A percentile compares a stretch with the other conserved stretches of the same genome.
These are phyloP conservation scores for Spermophilus dauricus DNA, from an alignment of 2,113 vertebrate species.

Conservation along the genomic window DNA sequence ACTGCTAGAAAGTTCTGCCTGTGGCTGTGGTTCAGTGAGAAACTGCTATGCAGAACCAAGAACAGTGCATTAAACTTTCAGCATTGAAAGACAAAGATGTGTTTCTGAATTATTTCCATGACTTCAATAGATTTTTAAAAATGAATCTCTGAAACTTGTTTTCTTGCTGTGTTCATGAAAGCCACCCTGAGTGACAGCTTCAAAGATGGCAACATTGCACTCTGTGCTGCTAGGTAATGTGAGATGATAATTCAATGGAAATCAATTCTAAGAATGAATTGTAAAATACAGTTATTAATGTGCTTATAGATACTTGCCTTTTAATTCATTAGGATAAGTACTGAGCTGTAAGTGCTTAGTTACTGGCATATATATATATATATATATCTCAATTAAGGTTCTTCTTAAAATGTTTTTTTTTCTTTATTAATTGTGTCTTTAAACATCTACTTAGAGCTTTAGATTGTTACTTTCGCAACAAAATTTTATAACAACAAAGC, in stretches of 20 bases:
- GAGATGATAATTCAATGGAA: background rate
- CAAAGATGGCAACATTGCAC: background rate
- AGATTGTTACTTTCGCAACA: background rate
- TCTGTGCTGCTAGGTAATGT: background rate
- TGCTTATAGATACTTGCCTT: background rate
- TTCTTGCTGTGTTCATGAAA: constrained; percentile 23
- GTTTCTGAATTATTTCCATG: background rate
- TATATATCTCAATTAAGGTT: background rate
- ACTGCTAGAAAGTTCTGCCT: background rate
- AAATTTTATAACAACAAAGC: background rate
- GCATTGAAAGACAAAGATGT: background rate
- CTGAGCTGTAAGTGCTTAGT: background rate
- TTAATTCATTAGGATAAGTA: background rate
- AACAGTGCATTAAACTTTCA: background rate
- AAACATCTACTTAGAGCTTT: constrained; percentile 20
- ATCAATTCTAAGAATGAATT: constrained; percentile 32
- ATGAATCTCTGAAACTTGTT: background rate
- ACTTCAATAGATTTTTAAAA: background rate
- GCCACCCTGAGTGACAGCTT: background rate
- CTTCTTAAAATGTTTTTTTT: background rate
- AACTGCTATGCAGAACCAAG: background rate
- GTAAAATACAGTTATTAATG: constrained; percentile 23
- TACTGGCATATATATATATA: background rate
- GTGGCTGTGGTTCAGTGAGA: background rate
- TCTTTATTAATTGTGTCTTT: background rate